Evolutionary conservation across 2,113 vertebrate genomes (phyloP).

Genomic region (Acinonyx jubatus): DNA sequence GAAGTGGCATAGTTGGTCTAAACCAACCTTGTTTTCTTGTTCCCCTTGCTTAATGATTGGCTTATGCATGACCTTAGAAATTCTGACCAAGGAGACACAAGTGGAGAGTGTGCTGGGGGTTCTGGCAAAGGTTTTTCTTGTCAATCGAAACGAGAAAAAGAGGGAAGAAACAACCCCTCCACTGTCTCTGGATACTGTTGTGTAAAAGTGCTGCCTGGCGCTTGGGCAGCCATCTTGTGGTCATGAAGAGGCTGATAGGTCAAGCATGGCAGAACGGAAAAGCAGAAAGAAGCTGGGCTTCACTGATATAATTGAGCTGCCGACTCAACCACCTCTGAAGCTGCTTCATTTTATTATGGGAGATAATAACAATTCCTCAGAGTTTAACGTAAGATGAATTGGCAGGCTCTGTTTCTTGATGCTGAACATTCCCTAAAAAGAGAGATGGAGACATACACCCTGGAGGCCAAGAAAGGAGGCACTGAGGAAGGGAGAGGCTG

Average conservation of each 20-base stretch:
- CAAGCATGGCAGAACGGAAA: not conserved
- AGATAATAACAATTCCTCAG: not conserved
- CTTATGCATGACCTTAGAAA: not conserved
- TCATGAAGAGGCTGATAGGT: not conserved
- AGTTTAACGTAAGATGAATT: not conserved
- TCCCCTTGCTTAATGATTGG: not conserved
- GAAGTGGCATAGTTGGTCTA: not conserved
- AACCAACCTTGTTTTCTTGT: not conserved
- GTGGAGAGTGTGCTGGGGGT: not conserved
- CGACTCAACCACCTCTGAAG: not conserved
- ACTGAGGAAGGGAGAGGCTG: not conserved
- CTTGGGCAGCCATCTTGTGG: not conserved
- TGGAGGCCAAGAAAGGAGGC: not conserved
- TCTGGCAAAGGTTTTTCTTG: not conserved
- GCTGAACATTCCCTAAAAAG: not conserved
- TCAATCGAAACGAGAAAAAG: not conserved
- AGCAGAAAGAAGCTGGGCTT: not conserved
- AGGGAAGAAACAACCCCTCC: not conserved
- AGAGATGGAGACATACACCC: not conserved
- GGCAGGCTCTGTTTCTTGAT: not conserved
- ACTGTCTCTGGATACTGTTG: not conserved
- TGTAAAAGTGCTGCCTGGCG: not conserved
- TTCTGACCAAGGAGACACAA: not conserved
- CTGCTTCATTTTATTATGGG: not conserved
- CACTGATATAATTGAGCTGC: not conserved